Conservation (phyloP, 2,113 vertebrate species). For the Tachysurus fulvidraco region DNA sequence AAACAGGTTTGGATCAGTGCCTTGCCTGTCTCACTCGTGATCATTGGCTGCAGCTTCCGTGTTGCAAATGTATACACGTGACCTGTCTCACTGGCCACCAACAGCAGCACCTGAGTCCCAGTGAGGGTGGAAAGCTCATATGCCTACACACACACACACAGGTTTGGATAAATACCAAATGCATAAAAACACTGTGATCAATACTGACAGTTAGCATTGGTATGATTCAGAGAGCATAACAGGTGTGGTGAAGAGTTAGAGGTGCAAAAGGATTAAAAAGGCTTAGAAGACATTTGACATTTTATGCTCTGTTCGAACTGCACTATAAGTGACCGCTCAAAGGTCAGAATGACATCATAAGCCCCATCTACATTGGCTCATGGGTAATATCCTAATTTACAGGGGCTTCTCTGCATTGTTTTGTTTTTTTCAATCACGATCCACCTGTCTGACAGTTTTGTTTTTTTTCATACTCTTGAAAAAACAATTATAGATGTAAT, state of each 20-base stretch:
- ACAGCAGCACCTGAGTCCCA: constrained; percentile 82
- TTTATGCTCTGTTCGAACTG: not conserved
- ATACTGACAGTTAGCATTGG: not conserved
- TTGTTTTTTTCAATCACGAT: no score
- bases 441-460: no score
- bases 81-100: constrained; percentile 89
- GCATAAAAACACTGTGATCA: not conserved
- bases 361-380: not conserved
- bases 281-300: not conserved
- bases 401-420: not conserved
- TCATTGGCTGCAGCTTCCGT: constrained; percentile 88
- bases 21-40: constrained; percentile 89
- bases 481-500: not conserved
- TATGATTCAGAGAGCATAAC: not conserved
- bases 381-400: not conserved
- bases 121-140: constrained; percentile 94
- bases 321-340: not conserved
- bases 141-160: constrained; percentile 69
- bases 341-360: not conserved
- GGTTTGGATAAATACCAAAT: not conserved
- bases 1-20: constrained; percentile 89
- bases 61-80: constrained; percentile 90
- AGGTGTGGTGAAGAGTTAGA: not conserved
- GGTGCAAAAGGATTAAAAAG: not conserved
- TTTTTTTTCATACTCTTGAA: not conserved